Percentiles rank a stretch among this genome's conserved stretches.
Evolutionary conservation across 2,888 invertebrate species (phyloP).

Genomic region (Hemithea aestivaria): DNA sequence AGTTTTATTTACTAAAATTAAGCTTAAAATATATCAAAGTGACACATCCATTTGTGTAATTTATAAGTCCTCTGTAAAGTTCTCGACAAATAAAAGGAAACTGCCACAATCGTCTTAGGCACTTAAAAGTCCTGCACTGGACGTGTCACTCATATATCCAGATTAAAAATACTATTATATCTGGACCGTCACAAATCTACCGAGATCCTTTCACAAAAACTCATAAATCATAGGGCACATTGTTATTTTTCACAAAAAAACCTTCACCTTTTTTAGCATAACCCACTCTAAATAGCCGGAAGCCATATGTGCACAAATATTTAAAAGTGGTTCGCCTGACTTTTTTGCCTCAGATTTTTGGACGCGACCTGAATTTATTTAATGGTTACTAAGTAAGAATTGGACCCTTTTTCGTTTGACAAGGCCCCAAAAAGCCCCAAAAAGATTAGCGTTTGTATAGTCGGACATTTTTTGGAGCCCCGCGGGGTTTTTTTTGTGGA

Average conservation of each 20-base stretch:
- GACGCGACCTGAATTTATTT: constrained; percentile 63
- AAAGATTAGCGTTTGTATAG: constrained; percentile 70
- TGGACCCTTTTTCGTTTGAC: constrained; percentile 67
- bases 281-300: constrained; percentile 76
- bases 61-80: too few relatives aligned
- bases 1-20: too few relatives aligned
- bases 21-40: too few relatives aligned
- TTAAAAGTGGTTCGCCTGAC: constrained; percentile 67
- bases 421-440: constrained; percentile 57
- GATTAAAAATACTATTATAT: constrained; percentile 34
- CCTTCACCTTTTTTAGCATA: constrained; percentile 65
- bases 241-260: constrained; percentile 46
- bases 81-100: constrained; percentile 20
- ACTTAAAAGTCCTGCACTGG: constrained; percentile 17
- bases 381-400: constrained; percentile 72
- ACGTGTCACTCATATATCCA: constrained; percentile 41
- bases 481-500: constrained; percentile 48
- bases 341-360: constrained; percentile 57
- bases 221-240: constrained; percentile 57
- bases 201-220: constrained; percentile 25
- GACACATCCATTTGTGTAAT: too few relatives aligned
- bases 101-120: constrained; percentile 28
- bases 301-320: constrained; percentile 77
- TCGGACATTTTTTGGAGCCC: constrained; percentile 59
- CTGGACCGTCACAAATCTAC: constrained; percentile 39